phyloP scores from a whole-genome alignment of 1,140 invertebrate genomes.

The Bombus ignitus region DNA sequence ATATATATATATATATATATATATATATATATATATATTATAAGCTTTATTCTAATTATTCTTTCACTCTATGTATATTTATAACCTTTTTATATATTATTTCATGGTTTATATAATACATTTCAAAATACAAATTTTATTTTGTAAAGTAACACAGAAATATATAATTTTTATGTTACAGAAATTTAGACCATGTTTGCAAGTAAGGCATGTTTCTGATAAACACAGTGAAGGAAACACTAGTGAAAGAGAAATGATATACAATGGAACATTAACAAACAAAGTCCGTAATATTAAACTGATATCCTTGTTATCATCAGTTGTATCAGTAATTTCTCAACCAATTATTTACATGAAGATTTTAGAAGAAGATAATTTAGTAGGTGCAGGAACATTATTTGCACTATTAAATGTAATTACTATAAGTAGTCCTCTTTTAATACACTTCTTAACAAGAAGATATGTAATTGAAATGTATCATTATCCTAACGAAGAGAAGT shows the following conservation, averaged over 20 bases:
- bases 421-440: conserved; percentile 90
- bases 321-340: conserved; percentile 87
- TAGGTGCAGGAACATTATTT: conserved; percentile 84
- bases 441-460: conserved; percentile 92
- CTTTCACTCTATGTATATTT: not conserved
- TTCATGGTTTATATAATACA: not conserved
- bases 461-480: conserved; percentile 92
- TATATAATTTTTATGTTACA: conserved; percentile 24
- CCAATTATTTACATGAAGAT: conserved; percentile 88
- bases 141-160: not conserved
- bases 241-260: conserved; percentile 76
- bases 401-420: conserved; percentile 90
- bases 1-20: too few species aligned
- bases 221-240: not conserved
- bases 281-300: conserved; percentile 90
- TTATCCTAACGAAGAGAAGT: conserved; percentile 79
- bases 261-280: conserved; percentile 86
- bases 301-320: conserved; percentile 91
- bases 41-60: conserved; percentile 8
- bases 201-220: not conserved
- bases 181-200: not conserved
- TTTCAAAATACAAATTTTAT: not conserved
- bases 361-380: conserved; percentile 82
- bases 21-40: not conserved
- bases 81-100: not conserved